These are phyloP conservation scores for Tetrao urogallus DNA, from an alignment of 2,113 vertebrate species.

Conservation along the genomic window DNA sequence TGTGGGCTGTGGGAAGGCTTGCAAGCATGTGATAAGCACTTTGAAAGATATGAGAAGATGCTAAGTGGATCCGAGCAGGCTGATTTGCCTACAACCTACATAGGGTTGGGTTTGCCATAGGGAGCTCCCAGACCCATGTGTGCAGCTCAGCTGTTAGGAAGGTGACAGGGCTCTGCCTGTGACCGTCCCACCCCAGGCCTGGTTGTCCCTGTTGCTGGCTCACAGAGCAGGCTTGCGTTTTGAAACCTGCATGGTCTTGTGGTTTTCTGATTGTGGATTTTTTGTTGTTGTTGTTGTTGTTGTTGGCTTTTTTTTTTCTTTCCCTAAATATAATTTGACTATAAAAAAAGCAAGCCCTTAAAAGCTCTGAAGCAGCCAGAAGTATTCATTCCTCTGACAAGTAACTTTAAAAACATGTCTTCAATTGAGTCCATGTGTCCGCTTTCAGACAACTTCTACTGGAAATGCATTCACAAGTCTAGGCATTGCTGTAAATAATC, in stretches of 20 bases:
- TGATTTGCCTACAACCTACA: neutral
- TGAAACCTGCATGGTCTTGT: neutral
- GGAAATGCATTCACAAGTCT: constrained; percentile 36
- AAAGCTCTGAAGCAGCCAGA: constrained; percentile 29
- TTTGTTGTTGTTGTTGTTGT: neutral
- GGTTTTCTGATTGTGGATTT: neutral
- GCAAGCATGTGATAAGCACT: rapidly evolving
- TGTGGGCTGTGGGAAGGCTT: neutral
- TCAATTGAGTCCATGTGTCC: constrained; percentile 65
- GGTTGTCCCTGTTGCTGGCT: neutral
- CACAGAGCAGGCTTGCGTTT: neutral
- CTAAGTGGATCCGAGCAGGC: neutral
- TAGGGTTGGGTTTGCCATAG: rapidly evolving
- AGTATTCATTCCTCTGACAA: constrained; percentile 49
- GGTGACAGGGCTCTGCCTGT: neutral
- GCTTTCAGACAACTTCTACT: constrained; percentile 47
- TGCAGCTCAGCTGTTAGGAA: neutral
- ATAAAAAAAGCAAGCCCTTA: constrained; percentile 9
- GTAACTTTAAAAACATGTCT: constrained; percentile 51
- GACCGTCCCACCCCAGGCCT: neutral
- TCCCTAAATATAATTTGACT: neutral
- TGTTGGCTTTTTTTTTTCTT: neutral
- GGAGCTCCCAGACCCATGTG: neutral
- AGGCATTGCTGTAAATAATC: constrained; percentile 63
- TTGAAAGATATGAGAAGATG: neutral